These are phyloP conservation scores for Laspeyria flexula DNA, from an alignment of 2,888 invertebrate genomes.

Conservation along the genomic window DNA sequence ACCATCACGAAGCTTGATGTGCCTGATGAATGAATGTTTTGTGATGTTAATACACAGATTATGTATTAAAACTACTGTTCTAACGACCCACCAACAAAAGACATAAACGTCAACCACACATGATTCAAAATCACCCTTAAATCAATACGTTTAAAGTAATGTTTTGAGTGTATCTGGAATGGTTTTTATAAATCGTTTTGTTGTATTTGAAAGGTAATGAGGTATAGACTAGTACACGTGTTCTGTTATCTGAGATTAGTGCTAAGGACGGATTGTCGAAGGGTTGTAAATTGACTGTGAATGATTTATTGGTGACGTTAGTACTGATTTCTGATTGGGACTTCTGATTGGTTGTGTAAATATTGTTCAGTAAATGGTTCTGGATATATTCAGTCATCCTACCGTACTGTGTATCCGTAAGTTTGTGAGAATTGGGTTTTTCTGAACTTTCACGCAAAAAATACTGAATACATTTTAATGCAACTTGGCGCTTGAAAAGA, in stretches of 20 bases:
- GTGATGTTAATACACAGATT: constrained; percentile 79
- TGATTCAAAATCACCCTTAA: constrained; percentile 21
- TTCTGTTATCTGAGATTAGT: constrained; percentile 73
- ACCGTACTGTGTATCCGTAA: too few relatives aligned
- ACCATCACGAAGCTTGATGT: constrained; percentile 72
- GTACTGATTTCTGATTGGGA: constrained; percentile 25
- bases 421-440: too few relatives aligned
- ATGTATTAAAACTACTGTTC: constrained; percentile 70
- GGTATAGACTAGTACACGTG: constrained; percentile 73
- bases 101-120: neutral
- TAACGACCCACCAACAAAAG: constrained; percentile 31
- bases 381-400: neutral
- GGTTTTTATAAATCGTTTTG: constrained; percentile 7
- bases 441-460: too few relatives aligned
- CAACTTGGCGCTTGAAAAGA: too few relatives aligned
- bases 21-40: constrained; percentile 83
- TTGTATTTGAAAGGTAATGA: constrained; percentile 52
- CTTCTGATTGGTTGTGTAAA: constrained; percentile 49
- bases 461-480: too few relatives aligned
- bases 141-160: neutral
- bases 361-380: neutral
- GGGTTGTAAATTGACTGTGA: constrained; percentile 75
- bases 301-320: constrained; percentile 73
- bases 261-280: constrained; percentile 46
- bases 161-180: neutral